These are phyloP conservation scores for Corvus moneduloides DNA, from an alignment of 2,113 vertebrate species.

Conservation along the genomic window DNA sequence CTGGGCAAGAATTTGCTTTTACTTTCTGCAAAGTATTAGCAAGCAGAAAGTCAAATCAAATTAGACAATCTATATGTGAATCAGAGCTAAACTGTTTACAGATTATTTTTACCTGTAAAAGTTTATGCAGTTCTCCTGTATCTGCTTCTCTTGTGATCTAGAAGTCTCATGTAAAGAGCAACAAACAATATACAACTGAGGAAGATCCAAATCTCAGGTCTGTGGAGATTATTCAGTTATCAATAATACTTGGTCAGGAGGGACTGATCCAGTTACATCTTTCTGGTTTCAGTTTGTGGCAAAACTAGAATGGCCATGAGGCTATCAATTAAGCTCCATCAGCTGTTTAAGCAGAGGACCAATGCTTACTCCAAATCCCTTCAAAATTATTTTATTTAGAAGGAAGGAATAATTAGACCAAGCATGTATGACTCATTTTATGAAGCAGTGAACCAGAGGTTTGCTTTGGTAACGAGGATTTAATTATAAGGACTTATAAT, in stretches of 20 bases:
- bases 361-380: background rate
- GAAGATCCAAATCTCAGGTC: background rate
- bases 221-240: background rate
- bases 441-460: background rate
- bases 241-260: background rate
- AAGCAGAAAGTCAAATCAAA: background rate
- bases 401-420: background rate
- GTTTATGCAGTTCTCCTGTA: background rate
- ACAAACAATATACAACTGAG: background rate
- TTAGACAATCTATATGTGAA: background rate
- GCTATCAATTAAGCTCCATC: background rate
- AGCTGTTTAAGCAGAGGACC: background rate
- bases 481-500: background rate
- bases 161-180: background rate
- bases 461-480: background rate
- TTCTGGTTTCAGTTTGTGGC: background rate
- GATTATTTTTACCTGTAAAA: background rate
- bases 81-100: background rate
- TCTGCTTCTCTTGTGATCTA: background rate
- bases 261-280: background rate
- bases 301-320: background rate
- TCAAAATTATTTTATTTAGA: background rate
- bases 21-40: background rate
- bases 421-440: background rate
- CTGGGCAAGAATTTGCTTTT: background rate